A percentile compares a stretch with the other conserved stretches of the same genome.
Conservation (phyloP, 2,113 vertebrate species). For the Callaeas wilsoni region DNA sequence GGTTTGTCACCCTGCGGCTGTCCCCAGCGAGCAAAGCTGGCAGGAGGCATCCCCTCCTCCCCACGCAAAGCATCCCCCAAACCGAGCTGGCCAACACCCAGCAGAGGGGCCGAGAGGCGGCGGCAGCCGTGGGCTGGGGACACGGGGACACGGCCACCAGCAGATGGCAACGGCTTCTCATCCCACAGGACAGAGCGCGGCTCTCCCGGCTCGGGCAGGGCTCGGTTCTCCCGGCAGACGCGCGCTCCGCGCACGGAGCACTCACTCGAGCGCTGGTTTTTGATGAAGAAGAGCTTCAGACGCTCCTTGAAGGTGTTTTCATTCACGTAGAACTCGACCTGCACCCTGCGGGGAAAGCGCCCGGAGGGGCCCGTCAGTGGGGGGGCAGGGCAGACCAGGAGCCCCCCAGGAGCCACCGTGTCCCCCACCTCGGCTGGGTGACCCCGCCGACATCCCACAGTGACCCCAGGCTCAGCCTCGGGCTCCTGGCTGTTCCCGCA, state of each 20-base stretch:
- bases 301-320: constrained; percentile 99
- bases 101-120: background rate
- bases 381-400: rapidly evolving
- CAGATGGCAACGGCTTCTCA: constrained; percentile 9
- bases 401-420: background rate
- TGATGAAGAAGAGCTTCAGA: constrained; percentile 99
- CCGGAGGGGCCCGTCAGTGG: background rate
- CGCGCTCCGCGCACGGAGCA: background rate
- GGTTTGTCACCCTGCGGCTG: background rate
- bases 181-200: rapidly evolving
- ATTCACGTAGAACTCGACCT: constrained; percentile 98
- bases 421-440: rapidly evolving
- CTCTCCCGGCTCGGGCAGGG: background rate
- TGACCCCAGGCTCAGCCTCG: rapidly evolving
- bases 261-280: constrained; percentile 99
- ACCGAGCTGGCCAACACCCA: background rate
- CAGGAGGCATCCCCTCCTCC: background rate
- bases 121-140: background rate
- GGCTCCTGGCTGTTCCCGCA: background rate
- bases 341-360: constrained; percentile 78
- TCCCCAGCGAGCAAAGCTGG: background rate
- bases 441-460: background rate
- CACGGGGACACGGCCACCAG: background rate
- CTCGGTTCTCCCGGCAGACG: rapidly evolving
- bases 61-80: rapidly evolving